These are phyloP conservation scores for Paelopatides confundens DNA, from an alignment of 53 echinoderm and acorn worm species.

Conservation along the genomic window DNA sequence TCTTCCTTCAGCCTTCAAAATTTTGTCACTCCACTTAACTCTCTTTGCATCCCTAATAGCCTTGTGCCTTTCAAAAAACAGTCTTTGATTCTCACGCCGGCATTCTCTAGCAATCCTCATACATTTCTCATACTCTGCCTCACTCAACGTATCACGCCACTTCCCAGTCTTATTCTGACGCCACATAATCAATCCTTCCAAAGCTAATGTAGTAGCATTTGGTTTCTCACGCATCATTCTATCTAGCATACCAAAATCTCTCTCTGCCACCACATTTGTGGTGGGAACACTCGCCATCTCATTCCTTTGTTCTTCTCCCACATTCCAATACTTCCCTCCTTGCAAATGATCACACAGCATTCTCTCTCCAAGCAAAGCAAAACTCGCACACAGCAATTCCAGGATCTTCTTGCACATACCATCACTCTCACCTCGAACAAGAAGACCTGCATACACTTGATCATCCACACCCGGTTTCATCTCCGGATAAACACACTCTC, in stretches of 20 bases:
- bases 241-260: too few species aligned
- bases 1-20: not conserved
- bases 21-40: not conserved
- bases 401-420: conserved; percentile 51
- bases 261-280: too few species aligned
- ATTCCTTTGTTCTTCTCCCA: conserved; percentile 24
- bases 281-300: conserved; percentile 54
- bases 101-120: conserved; percentile 50
- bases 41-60: conserved; percentile 30
- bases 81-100: not conserved
- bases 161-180: not conserved
- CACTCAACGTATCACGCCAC: not conserved
- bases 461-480: not conserved
- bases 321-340: conserved; percentile 40
- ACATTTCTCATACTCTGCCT: not conserved
- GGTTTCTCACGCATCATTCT: conserved; percentile 50
- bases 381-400: conserved; percentile 37
- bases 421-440: too few species aligned
- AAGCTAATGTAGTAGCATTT: conserved; percentile 35
- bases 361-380: conserved; percentile 14
- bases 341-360: conserved; percentile 47
- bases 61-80: conserved; percentile 18
- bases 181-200: conserved; percentile 67
- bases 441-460: conserved; percentile 30
- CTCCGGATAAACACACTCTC: conserved; percentile 53